Percentiles rank a stretch among this genome's conserved stretches.
phyloP scores from a whole-genome alignment of 2,113 vertebrate species.

The Glaucidium brasilianum region DNA sequence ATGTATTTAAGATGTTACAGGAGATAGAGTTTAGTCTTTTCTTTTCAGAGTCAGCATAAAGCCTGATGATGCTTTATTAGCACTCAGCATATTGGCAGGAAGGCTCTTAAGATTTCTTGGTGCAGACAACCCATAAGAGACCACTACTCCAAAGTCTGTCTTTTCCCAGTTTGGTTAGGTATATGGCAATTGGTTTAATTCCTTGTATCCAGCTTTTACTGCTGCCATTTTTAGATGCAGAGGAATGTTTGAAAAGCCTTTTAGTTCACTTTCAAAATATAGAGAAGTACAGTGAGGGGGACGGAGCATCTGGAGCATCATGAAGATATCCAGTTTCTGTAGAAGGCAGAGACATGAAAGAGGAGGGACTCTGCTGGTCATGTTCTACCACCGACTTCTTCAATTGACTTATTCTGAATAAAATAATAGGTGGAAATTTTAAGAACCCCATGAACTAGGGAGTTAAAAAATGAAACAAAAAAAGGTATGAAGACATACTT shows the following conservation, averaged over 20 bases:
- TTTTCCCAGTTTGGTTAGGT: background rate
- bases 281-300: background rate
- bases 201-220: background rate
- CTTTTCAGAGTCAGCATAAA: background rate
- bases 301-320: background rate
- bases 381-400: background rate
- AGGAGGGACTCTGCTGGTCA: background rate
- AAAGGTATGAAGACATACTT: background rate
- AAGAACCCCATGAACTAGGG: background rate
- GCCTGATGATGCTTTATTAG: background rate
- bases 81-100: background rate
- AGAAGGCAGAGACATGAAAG: background rate
- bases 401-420: background rate
- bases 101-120: background rate
- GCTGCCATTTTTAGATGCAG: background rate
- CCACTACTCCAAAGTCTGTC: background rate
- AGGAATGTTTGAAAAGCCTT: background rate
- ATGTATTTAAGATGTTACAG: background rate
- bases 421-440: background rate
- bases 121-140: background rate
- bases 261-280: background rate
- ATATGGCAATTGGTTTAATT: background rate
- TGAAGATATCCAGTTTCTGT: background rate
- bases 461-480: background rate
- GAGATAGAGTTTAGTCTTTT: background rate